phyloP scores from a whole-genome alignment of 2,797 vertebrate species.

The Rhynchotus rufescens region DNA sequence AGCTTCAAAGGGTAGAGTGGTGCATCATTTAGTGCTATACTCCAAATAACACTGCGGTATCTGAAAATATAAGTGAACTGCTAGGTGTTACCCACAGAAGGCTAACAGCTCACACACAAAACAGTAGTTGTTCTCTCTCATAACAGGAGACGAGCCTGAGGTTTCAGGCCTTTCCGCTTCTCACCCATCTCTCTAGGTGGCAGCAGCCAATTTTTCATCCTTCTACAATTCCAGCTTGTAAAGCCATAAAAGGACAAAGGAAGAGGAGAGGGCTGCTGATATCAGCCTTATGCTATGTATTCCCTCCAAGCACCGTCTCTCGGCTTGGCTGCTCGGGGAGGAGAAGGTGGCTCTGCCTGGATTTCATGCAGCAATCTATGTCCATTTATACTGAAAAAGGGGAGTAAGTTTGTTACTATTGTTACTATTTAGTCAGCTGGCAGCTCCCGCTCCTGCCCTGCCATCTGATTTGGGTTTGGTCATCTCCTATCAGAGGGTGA shows the following conservation, averaged over 20 bases:
- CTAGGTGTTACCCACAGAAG: fast-evolving
- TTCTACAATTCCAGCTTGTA: background rate
- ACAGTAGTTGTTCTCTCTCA: background rate
- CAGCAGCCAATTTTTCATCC: background rate
- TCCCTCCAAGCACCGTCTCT: background rate
- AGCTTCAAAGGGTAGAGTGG: background rate
- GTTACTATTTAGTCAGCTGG: no score
- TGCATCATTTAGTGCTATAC: fast-evolving
- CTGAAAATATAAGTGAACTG: background rate
- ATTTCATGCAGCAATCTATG: background rate
- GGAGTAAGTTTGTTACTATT: background rate
- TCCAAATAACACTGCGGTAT: background rate
- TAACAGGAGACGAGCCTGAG: background rate
- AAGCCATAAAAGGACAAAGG: background rate
- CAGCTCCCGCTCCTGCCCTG: background rate
- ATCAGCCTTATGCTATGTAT: background rate
- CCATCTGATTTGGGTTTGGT: background rate
- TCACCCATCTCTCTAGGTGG: background rate
- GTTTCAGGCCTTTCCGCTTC: background rate
- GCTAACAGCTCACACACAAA: background rate
- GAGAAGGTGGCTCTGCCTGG: background rate
- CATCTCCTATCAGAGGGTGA: background rate
- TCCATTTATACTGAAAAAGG: background rate
- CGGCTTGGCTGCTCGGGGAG: background rate
- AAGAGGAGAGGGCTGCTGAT: background rate